phyloP scores from a whole-genome alignment of 2,797 vertebrate species.

The Synanceia verrucosa region DNA sequence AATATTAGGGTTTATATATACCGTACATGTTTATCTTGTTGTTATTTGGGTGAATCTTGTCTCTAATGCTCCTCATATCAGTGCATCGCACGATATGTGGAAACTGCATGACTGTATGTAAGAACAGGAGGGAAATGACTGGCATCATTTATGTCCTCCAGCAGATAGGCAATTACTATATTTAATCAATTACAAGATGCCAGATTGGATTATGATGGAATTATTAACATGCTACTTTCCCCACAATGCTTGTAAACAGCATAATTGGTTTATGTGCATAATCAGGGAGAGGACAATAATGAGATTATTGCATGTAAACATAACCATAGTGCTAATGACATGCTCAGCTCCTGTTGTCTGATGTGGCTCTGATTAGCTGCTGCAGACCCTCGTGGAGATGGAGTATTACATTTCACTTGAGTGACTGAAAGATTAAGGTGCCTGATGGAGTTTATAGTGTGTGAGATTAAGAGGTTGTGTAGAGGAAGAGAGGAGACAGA shows the following conservation, averaged over 20 bases:
- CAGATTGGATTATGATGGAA: constrained; percentile 52
- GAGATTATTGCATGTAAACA: constrained; percentile 66
- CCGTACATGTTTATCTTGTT: background rate
- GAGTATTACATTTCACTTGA: constrained; percentile 56
- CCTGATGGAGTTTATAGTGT: constrained; percentile 14
- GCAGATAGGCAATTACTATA: constrained; percentile 31
- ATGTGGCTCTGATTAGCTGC: constrained; percentile 61
- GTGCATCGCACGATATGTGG: background rate
- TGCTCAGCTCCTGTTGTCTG: constrained; percentile 45
- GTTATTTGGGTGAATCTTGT: background rate
- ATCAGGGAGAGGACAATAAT: constrained; percentile 61
- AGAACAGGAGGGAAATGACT: background rate
- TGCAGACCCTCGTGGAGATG: constrained; percentile 39
- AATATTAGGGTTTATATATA: background rate
- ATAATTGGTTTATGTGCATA: constrained; percentile 61
- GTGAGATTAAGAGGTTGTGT: background rate
- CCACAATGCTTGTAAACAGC: constrained; percentile 54
- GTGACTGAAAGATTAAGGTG: constrained; percentile 31
- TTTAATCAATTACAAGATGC: constrained; percentile 50
- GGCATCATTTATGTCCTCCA: background rate
- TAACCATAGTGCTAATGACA: constrained; percentile 55
- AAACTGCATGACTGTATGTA: background rate
- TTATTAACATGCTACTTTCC: constrained; percentile 54
- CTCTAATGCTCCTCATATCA: background rate
- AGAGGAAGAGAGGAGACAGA: constrained; percentile 12